Evolutionary conservation across 2,113 vertebrate genomes (phyloP).

Genomic region (Baryphthengus martii): DNA sequence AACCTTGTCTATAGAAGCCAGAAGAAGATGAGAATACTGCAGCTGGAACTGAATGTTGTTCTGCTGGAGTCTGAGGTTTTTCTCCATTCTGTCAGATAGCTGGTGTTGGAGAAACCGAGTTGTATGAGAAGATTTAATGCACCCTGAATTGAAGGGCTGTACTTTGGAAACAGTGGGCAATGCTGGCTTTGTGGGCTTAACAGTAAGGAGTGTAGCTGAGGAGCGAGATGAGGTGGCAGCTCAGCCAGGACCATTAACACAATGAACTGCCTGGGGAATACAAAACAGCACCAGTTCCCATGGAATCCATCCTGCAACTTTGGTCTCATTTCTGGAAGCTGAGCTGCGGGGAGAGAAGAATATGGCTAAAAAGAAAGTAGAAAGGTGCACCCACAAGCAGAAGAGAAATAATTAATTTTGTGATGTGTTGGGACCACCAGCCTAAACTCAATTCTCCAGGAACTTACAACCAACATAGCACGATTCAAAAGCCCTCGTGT

Average conservation of each 20-base stretch:
- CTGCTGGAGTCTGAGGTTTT: background rate
- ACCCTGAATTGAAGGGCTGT: background rate
- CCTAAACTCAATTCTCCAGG: background rate
- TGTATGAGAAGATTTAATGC: background rate
- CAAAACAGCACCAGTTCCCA: background rate
- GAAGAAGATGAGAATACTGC: conserved; percentile 33
- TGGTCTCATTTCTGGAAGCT: background rate
- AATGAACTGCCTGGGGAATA: background rate
- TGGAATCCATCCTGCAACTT: background rate
- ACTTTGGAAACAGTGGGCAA: background rate
- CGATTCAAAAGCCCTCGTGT: background rate
- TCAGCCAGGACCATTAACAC: background rate
- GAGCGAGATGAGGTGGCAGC: background rate
- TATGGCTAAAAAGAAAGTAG: background rate
- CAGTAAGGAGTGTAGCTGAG: background rate
- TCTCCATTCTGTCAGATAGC: background rate
- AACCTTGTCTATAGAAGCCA: conserved; percentile 8
- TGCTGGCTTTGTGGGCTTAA: background rate
- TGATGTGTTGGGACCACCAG: background rate
- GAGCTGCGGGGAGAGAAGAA: background rate
- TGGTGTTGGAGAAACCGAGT: background rate
- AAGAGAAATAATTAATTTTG: background rate
- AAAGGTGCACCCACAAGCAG: background rate
- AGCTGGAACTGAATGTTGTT: conserved; percentile 11
- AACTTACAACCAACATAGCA: background rate